Base-by-base conservation (phyloP, 2,797 vertebrate genomes). In the Anas bahamensis region DNA sequence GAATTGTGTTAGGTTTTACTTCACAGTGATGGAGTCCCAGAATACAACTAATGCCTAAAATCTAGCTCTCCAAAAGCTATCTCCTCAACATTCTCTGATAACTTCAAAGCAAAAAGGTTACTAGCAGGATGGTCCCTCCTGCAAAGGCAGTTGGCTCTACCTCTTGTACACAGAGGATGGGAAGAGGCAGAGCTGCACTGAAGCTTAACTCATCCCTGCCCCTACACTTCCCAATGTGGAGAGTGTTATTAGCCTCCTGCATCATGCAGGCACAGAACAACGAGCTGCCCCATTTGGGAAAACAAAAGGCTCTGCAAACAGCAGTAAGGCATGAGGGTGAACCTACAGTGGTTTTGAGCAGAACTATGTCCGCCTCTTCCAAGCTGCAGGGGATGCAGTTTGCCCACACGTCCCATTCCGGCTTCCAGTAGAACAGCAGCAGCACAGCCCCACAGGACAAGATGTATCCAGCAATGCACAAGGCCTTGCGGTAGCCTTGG, bases 381-480 rank as follows among this genome's bases (percentile, higher is more conserved):
- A 98, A 86, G 70, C 95, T 77, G 44, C 98, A 98, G 16, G 37
- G 66, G 41, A 37, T 37, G 22, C 98, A 98, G 68, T 73, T 97
- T 64, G 94, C 87, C 98, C 98, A 98, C 63, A 98, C 98, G 10
- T 97, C 39, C 97, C 98, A 97, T 64, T 97, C 97, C 0, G 98
- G 98, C 53, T 95, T 97, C 98, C 98, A 98, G 94, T 98, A 96
- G 37, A 98, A 97, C 7, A 98, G 44, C 35, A 98, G 93, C 55
- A 88, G 89, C 65, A 98, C 96, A 59, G 60, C 72, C 5, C 98
- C 98, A 29, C 96, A 95, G 41, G 97, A 97, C 90, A 98, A 84
- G 77, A 97, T 10, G 3, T 95, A 98, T 1, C 93, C 95, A 21
- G 88, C 11, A 17, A 97, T 50, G 93, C 97, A 97, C 41, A 98